Evolutionary conservation across 2,888 invertebrate species (phyloP).

Genomic region (Cosmia trapezina): DNA sequence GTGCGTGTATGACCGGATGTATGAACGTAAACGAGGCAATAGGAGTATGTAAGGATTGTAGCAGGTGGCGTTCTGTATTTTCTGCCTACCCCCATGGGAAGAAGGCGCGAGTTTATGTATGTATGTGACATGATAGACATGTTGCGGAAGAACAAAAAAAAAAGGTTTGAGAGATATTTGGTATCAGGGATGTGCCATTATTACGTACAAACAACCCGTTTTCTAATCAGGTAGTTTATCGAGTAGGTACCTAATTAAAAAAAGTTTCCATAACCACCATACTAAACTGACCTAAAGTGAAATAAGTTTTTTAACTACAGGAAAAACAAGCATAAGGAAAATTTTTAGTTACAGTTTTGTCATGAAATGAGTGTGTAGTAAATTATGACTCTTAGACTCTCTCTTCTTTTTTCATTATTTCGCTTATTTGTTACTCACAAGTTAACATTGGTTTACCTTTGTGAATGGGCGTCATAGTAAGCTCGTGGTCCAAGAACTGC

Average conservation of each 20-base stretch:
- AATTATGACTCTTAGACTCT: too few species aligned
- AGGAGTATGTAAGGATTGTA: too few species aligned
- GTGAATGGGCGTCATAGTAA: conserved; percentile 98
- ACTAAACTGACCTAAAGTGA: background rate
- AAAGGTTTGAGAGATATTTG: background rate
- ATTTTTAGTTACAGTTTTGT: background rate
- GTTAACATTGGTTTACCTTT: conserved; percentile 88
- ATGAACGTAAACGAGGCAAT: too few species aligned
- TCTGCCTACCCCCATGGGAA: too few species aligned
- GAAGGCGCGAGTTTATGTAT: too few species aligned
- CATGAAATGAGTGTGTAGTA: background rate
- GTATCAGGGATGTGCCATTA: background rate
- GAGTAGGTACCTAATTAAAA: background rate
- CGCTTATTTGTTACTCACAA: too few species aligned
- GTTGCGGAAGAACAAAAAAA: background rate
- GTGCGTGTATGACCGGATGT: too few species aligned
- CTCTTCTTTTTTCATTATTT: too few species aligned
- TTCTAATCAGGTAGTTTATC: too few species aligned
- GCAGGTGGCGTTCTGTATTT: too few species aligned
- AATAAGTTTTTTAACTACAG: background rate
- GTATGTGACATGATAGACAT: background rate
- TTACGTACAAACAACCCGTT: too few species aligned
- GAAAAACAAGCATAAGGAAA: background rate
- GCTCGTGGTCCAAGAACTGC: conserved; percentile 98
- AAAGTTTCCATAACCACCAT: too few species aligned